phyloP scores from a whole-genome alignment of 2,888 invertebrate species.

The Leptothorax acervorum region DNA sequence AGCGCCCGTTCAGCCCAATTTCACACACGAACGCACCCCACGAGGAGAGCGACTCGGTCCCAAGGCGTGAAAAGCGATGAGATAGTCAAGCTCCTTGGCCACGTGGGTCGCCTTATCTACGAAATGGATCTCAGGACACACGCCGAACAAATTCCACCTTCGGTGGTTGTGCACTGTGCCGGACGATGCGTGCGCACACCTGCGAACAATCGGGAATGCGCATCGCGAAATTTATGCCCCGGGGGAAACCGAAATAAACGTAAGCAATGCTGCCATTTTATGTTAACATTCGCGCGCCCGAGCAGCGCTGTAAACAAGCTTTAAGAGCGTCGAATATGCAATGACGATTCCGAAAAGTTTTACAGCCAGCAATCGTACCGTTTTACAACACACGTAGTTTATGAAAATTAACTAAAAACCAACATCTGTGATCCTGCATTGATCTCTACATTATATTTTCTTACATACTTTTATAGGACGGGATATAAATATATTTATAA shows the following conservation, averaged over 20 bases:
- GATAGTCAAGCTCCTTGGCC: conserved; percentile 82
- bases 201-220: conserved; percentile 51
- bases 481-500: conserved; percentile 18
- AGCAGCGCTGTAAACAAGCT: conserved; percentile 44
- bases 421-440: not conserved
- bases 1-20: conserved; percentile 67
- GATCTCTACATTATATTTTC: conserved; percentile 6
- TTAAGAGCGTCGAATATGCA: conserved; percentile 37
- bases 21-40: conserved; percentile 66
- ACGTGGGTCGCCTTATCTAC: conserved; percentile 56
- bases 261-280: conserved; percentile 49
- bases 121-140: conserved; percentile 56
- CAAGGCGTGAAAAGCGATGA: conserved; percentile 79
- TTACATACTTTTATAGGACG: not conserved
- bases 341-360: conserved; percentile 15
- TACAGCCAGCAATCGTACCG: conserved; percentile 26
- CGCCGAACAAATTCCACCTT: conserved; percentile 55
- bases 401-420: conserved; percentile 14
- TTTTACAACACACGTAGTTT: conserved; percentile 18
- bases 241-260: conserved; percentile 32
- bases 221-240: conserved; percentile 53
- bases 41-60: conserved; percentile 58
- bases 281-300: conserved; percentile 43
- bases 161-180: conserved; percentile 23
- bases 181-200: conserved; percentile 41